phyloP scores from a whole-genome alignment of 2,113 vertebrate species.

The Epinephelus cyanopodus region DNA sequence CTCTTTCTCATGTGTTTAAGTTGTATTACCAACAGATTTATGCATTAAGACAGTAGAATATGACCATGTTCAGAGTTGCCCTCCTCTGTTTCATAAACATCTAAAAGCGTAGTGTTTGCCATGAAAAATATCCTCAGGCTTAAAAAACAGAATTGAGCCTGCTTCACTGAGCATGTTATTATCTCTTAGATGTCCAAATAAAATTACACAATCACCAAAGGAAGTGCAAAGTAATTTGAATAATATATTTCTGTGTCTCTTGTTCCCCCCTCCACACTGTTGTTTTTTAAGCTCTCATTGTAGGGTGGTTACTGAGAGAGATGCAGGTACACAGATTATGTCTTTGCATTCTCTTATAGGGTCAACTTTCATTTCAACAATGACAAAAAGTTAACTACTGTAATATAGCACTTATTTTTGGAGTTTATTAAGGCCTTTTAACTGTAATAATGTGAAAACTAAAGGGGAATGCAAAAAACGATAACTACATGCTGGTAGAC shows the following conservation, averaged over 20 bases:
- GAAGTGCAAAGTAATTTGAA: conserved; percentile 3
- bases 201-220: conserved; percentile 15
- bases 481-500: not conserved
- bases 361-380: not conserved
- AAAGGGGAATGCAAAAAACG: not conserved
- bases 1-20: not conserved
- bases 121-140: conserved; percentile 12
- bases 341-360: not conserved
- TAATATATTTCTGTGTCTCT: not conserved
- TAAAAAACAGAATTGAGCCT: not conserved
- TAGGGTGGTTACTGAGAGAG: not conserved
- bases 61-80: not conserved
- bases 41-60: not conserved
- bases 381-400: not conserved
- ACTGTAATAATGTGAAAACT: not conserved
- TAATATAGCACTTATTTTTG: not conserved
- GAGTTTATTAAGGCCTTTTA: not conserved
- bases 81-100: conserved; percentile 4
- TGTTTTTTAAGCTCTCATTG: not conserved
- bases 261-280: not conserved
- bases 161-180: conserved; percentile 27
- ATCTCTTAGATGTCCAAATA: conserved; percentile 19
- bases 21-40: not conserved
- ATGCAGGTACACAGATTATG: not conserved
- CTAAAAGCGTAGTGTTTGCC: not conserved